Base-by-base conservation (phyloP, 2,113 vertebrate species). In the Brachirus orientalis region DNA sequence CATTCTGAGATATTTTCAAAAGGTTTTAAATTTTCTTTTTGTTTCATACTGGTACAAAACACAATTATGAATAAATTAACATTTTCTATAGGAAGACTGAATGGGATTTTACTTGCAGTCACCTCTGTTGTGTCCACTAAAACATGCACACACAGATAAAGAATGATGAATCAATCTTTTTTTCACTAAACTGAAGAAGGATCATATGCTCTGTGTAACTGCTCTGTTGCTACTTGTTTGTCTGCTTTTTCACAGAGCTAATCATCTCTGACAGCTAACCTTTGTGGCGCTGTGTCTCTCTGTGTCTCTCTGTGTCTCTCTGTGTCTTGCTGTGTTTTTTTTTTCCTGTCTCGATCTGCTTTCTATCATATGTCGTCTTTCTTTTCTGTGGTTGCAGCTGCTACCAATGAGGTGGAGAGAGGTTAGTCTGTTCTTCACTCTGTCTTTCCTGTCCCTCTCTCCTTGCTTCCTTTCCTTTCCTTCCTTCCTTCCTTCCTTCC, bases 351-450 rank as follows among this genome's bases (percentile, higher is more conserved):
- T 86, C 40, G 72, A 84, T 88, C 78, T 84, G 93, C 93, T 90
- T 92, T 94, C 78, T 80, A 44, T 87, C 83, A 83, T 84, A 72
- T 82, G 53, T 92, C 90, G 54, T 89, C 63, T 45, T 63, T 90
- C 94, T 91, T 94, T 83, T 74, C 40, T 78, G 79, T 79, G 84
- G 91, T 95, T 96, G 94, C 98, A 95, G 97, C 97, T 96, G 97
- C 96, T 95, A 96, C 97, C 95, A 99, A 98, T 98, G 97, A 98
- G 95, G 98, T 99, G 97, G 97, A 99, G 94, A 97, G 98, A 99
- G 98, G 97, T 99, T 93, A 98, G 97, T 99, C 87, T 93, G 92
- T 68, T 89, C 65, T 84, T 88, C 72, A 67, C 85, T 82, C 79
- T 78, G 67, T 80, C 64, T 73, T 71, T 76, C 43, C 54, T 66